Evolutionary conservation across 2,113 vertebrate genomes (phyloP), one percentile per base, ranked within the genome.

Genomic region (Cranoglanis bouderius): DNA sequence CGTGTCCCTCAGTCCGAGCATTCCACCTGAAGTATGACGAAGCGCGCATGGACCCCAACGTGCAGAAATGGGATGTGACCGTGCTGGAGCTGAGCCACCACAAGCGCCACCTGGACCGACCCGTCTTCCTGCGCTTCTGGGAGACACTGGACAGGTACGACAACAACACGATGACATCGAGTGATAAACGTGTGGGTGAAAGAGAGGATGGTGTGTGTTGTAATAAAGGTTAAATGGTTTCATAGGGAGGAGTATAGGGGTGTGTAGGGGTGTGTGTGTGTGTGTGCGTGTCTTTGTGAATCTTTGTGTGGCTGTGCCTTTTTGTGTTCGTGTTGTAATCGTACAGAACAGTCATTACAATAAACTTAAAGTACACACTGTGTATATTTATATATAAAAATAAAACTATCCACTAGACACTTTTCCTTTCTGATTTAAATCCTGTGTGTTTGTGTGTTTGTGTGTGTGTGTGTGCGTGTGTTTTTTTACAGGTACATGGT

Each of bases 11-110:
- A 99, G 98, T 99, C 94, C 97, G 99, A 97, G 98, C 98, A 90
- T 99, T 99, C 94, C 98, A 99, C 94, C 95, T 99, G 90, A 99
- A 99, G 75, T 99, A 99, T 0, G 98, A 99, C 26, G 98, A 99
- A 92, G 98, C 97, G 55, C 97, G 97, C 89, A 96, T 96, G 32
- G 98, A 99, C 94, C 97, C 97, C 88, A 99, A 99, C 4, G 98
- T 99, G 86, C 97, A 98, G 94, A 99, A 99, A 88, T 99, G 98
- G 98, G 98, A 99, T 49, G 98, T 99, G 10, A 98, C 97, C 38
- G 96, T 99, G 86, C 95, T 99, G 95, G 98, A 99, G 91, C 94
- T 99, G 80, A 99, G 98, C 93, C 98, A 98, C 92, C 98, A 99
- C 94, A 97, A 98, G 92, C 96, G 98, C 51, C 98, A 99, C 91